Percentiles rank a stretch among this genome's conserved stretches.
phyloP scores from a whole-genome alignment of 2,113 vertebrate species.

The Donacobius atricapilla region DNA sequence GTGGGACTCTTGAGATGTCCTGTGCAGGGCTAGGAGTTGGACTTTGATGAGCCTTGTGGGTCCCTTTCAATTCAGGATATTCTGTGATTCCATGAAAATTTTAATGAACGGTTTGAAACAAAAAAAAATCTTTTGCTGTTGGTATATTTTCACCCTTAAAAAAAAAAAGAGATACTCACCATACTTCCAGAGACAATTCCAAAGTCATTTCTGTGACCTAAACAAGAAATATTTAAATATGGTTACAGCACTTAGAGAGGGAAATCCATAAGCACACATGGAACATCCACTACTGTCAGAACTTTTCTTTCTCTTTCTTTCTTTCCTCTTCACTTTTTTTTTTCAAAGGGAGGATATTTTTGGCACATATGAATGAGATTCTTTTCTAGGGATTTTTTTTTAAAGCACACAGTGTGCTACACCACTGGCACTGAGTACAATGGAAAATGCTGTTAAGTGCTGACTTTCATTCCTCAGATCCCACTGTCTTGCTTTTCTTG shows the following conservation, averaged over 20 bases:
- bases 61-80: not conserved
- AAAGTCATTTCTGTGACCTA: conserved; percentile 90
- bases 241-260: not conserved
- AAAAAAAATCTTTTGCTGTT: not conserved
- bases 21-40: not conserved
- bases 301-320: not conserved
- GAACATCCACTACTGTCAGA: not conserved
- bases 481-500: not conserved
- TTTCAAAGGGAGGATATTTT: not conserved
- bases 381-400: not conserved
- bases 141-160: not conserved
- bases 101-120: not conserved
- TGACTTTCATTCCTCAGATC: not conserved
- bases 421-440: not conserved
- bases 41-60: not conserved
- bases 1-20: not conserved
- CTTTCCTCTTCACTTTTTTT: not conserved
- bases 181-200: conserved; percentile 89
- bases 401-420: not conserved
- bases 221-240: conserved; percentile 16
- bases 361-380: not conserved
- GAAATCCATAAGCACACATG: not conserved
- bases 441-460: not conserved
- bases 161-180: conserved; percentile 76
- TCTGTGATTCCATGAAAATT: not conserved